Conservation (phyloP, 2,113 vertebrate genomes). For the Phyllostomus hastatus region DNA sequence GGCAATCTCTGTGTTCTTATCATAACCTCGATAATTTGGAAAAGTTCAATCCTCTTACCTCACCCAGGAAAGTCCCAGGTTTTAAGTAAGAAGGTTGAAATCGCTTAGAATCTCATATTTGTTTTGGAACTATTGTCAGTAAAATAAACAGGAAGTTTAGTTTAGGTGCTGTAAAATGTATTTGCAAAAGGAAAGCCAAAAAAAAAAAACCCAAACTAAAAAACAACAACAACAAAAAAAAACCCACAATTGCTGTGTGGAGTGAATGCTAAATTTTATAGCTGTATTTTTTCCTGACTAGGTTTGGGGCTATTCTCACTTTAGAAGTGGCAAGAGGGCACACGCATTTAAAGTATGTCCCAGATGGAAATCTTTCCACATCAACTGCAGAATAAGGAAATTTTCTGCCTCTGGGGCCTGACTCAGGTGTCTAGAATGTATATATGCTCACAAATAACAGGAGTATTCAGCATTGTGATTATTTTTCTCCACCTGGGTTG, state of each 20-base stretch:
- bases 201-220: neutral
- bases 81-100: neutral
- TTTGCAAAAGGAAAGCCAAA: slow-evolving; percentile 50
- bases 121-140: slow-evolving; percentile 36
- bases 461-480: neutral
- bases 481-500: slow-evolving; percentile 52
- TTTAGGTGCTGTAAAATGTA: slow-evolving; percentile 17
- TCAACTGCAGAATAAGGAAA: slow-evolving; percentile 21
- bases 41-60: neutral
- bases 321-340: neutral
- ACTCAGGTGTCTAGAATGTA: slow-evolving; percentile 62
- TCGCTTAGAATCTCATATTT: slow-evolving; percentile 12
- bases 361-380: slow-evolving; percentile 20
- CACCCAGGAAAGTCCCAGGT: slow-evolving; percentile 20
- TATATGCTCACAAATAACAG: slow-evolving; percentile 56
- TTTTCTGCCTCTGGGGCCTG: neutral
- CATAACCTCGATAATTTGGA: neutral
- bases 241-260: neutral
- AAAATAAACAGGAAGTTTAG: slow-evolving; percentile 17
- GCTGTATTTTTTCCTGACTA: neutral
- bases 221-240: too few species aligned
- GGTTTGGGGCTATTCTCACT: neutral
- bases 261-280: slow-evolving; percentile 25
- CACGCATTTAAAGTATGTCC: neutral
- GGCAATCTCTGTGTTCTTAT: neutral